Evolutionary conservation across 1,140 invertebrate species (phyloP).

Genomic region (Drosophila sproati): DNA sequence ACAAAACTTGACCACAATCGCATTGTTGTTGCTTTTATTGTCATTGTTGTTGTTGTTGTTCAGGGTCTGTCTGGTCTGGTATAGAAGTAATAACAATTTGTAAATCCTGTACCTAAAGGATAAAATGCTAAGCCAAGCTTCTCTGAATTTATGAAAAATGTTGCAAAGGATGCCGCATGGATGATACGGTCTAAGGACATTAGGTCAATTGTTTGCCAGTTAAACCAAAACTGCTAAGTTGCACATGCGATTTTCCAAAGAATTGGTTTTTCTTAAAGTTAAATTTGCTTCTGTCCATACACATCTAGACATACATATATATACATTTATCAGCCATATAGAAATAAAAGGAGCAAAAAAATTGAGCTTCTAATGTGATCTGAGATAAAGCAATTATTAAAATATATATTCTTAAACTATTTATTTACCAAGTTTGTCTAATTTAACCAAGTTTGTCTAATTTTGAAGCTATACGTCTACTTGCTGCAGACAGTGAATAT

Average conservation of each 20-base stretch:
- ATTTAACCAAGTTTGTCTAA: too few species aligned
- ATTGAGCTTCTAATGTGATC: too few species aligned
- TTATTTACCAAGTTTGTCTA: too few species aligned
- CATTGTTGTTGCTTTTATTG: constrained; percentile 26
- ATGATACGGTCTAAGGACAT: constrained; percentile 6
- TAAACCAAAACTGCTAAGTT: background rate
- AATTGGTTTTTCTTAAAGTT: background rate
- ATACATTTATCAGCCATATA: too few species aligned
- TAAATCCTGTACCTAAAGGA: constrained; percentile 16
- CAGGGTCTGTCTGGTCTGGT: background rate
- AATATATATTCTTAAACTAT: too few species aligned
- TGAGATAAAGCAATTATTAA: too few species aligned
- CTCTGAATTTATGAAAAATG: constrained; percentile 2
- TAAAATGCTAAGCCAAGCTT: constrained; percentile 16
- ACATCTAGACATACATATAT: too few species aligned
- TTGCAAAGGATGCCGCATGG: background rate
- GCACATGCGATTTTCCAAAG: background rate
- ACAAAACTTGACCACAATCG: constrained; percentile 61
- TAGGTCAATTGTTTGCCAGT: constrained; percentile 34
- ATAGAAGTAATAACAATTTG: constrained; percentile 57
- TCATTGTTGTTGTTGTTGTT: constrained; percentile 15
- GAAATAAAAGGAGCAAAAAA: too few species aligned
- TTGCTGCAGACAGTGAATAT: too few species aligned
- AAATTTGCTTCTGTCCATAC: background rate
- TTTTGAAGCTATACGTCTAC: too few species aligned